Conservation (phyloP, 2,797 vertebrate species). For the Clarias laeviceps region DNA sequence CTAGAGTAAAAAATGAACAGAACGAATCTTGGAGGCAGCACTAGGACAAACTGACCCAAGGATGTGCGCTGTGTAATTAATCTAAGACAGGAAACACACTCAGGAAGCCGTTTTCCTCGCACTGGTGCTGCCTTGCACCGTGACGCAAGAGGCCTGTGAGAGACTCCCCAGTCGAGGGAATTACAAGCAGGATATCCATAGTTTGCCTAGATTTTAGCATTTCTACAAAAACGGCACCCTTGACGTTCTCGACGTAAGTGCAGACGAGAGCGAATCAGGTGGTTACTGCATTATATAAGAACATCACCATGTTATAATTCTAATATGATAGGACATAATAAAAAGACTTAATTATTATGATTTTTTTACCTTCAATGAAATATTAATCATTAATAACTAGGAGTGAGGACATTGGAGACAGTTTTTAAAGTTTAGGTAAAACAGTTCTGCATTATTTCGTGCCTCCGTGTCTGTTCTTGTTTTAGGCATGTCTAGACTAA, state of each 20-base stretch:
- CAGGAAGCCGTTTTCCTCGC: conserved; percentile 38
- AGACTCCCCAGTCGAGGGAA: conserved; percentile 29
- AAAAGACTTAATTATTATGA: background rate
- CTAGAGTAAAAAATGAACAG: background rate
- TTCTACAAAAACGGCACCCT: conserved; percentile 17
- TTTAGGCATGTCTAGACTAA: conserved; percentile 12
- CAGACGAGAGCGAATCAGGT: background rate
- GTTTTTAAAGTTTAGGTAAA: background rate
- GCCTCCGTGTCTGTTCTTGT: background rate
- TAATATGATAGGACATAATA: background rate
- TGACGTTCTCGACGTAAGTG: background rate
- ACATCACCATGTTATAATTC: background rate
- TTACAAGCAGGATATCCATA: conserved; percentile 44
- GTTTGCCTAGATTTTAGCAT: background rate
- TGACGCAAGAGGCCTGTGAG: conserved; percentile 41
- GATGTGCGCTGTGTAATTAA: conserved; percentile 21
- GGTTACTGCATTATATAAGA: background rate
- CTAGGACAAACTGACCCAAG: background rate
- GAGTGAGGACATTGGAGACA: too few species aligned
- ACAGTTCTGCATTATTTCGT: background rate
- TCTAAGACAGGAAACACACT: conserved; percentile 25
- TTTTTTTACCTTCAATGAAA: background rate
- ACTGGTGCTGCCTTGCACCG: conserved; percentile 25
- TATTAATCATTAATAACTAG: background rate
- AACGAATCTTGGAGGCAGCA: conserved; percentile 16